Evolutionary conservation across 2,797 vertebrate species (phyloP), one percentile per base, ranked within the genome.

Genomic region (Lophius americanus): DNA sequence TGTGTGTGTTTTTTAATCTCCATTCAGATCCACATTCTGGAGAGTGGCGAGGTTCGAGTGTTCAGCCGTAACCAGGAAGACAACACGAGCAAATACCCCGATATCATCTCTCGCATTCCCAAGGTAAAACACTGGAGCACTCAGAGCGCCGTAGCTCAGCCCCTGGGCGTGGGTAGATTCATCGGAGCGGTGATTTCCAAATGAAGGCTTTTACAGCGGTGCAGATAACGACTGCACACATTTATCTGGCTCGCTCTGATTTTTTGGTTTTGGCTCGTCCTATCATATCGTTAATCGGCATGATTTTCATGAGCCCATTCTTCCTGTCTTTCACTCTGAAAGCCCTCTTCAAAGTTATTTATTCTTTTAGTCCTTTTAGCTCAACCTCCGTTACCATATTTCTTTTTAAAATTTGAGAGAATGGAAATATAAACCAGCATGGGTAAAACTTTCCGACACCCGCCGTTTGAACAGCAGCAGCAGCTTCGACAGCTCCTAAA

Each of bases 51-150:
- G 56, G 94, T 97, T 48, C 92, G 89, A 63, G 77, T 98, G 64
- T 98, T 96, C 83, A 98, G 96, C 81, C 94, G 96, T 65, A 97
- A 97, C 83, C 96, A 97, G 76, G 96, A 98, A 70, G 95, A 97
- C 89, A 98, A 96, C 86, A 97, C 96, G 0, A 92, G 88, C 70
- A 97, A 95, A 87, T 98, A 97, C 76, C 96, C 96, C 0, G 96
- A 98, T 77, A 94, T 98, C 76, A 93, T 96, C 82, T 85, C 92
- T 35, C 93, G 96, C 57, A 91, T 97, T 38, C 94, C 95, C 55
- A 95, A 95, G 95, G 96, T 97, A 84, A 85, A 61, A 60, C 65
- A 6, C 60, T 37, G 0, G 11, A 65, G 66, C 69, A 36, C 63
- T 54, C 51, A 8, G 56, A 62, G 50, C 10, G 62, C 60, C 5